phyloP scores from a whole-genome alignment of 23 tunicate genomes.

The Styela clava region DNA sequence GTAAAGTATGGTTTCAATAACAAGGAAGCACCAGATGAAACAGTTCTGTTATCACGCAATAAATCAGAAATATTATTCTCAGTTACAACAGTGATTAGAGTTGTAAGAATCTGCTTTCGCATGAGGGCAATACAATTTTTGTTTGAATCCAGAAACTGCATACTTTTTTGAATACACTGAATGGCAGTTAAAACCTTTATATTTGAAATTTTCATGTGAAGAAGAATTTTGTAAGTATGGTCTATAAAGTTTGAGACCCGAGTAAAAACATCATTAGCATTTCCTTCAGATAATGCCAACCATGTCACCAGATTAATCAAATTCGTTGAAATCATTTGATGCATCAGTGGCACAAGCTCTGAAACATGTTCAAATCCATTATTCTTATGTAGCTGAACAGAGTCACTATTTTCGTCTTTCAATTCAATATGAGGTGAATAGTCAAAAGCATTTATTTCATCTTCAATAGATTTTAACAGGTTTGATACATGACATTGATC shows the following conservation, averaged over 20 bases:
- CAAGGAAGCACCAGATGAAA: neutral
- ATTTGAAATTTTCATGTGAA: neutral
- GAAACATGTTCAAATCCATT: too few species aligned
- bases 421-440: too few species aligned
- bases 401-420: too few species aligned
- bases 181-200: neutral
- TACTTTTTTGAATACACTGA: too few species aligned
- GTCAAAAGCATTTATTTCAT: neutral
- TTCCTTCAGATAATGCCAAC: neutral
- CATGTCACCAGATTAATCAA: neutral
- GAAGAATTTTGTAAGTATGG: neutral
- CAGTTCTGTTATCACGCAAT: neutral
- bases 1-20: constrained; percentile 18
- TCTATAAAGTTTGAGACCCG: neutral
- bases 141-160: too few species aligned
- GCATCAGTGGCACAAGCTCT: neutral
- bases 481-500: neutral
- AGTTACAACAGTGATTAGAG: neutral
- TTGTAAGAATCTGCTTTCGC: neutral
- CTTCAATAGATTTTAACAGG: neutral
- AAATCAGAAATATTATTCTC: neutral
- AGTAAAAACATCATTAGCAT: neutral
- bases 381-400: too few species aligned
- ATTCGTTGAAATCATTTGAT: neutral
- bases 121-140: too few species aligned